Evolutionary conservation across 2,797 vertebrate genomes (phyloP), one percentile per base, ranked within the genome.

Genomic region (Hippopotamyrus pictus): DNA sequence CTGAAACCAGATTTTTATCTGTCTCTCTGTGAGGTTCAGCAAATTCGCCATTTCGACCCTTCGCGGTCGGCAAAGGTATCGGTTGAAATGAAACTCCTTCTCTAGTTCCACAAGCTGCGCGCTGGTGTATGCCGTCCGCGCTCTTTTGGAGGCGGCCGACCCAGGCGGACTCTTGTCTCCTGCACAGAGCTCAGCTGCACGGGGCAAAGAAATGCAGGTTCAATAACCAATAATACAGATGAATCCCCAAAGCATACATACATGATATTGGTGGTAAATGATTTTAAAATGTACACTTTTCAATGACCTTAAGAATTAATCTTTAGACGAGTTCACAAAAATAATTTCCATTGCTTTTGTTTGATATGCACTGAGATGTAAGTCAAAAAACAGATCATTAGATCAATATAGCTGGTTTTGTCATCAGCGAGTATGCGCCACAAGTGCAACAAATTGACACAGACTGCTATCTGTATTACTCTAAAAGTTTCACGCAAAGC

Each of bases 1-100:
- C 95, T 99, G 98, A 94, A 99, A 99, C 98, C 98, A 99, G 93
- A 99, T 99, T 95, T 99, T 99, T 92, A 99, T 99, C 96, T 99
- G 98, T 95, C 98, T 97, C 94, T 99, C 98, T 0, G 98, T 98
- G 92, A 99, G 97, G 94, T 98, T 99, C 92, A 99, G 97, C 93
- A 99, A 94, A 94, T 98, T 99, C 85, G 98, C 98, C 98, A 99
- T 99, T 94, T 99, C 98, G 92, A 99, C 97, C 90, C 98, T 96
- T 91, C 98, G 95, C 17, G 98, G 98, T 92, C 98, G 96, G 94
- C 98, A 99, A 92, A 99, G 98, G 95, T 99, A 99, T 93, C 98
- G 97, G 96, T 98, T 99, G 93, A 99, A 99, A 94, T 99, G 98
- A 93, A 99, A 99, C 92, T 99, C 98, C 95, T 99, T 99, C 96